Base-by-base conservation (phyloP, 2,888 invertebrate species). In the Nemoura dubitans region DNA sequence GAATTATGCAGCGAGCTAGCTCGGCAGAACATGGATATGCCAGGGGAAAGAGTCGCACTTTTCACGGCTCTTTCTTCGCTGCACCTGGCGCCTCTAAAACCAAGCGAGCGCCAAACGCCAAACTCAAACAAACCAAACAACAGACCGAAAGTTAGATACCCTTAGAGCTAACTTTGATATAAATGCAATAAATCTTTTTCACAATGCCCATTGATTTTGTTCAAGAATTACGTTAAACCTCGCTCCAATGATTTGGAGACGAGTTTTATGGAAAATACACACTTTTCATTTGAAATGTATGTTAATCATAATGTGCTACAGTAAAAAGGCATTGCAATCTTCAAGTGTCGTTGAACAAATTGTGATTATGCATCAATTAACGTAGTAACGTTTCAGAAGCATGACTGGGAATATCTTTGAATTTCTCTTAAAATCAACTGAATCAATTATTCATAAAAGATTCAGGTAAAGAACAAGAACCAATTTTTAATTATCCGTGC, bases 1-100 rank as follows among this genome's bases (percentile, higher is more conserved):
- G 82, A 82, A 82, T 82, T 82, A 82, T 82, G 82, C 82, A 82
- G 14, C 16, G 25, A 10, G 29, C 82, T 30, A 29, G 29, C 30
- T 30, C 30, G 29, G 27, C 5, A 5, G 78, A 26, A 78, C 78
- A 78, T 28, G 78, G 78, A 28, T 28, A 78, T 78, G 28, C 28
- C 78, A 78, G 27, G 2, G 27, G 16, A 78, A 36, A 36, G 82
- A n/a, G 82, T 29, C 26, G 3, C 82, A 82, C 30, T 30, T 82
- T 28, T 82, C 29, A 2, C 30, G 25, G 82, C 30, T 21, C 28
- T 26, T 29, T 30, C 82, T 21, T n/a, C 6, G 0, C 29, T 25
- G 30, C 82, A 82, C 82, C 78, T 78, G 78, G 78, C 29, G 14
- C 82, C 26, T 82, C 82, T 29, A 82, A 30, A 82, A 30, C 82